Evolutionary conservation across 2,113 vertebrate genomes (phyloP).

Genomic region (Macrotis lagotis): DNA sequence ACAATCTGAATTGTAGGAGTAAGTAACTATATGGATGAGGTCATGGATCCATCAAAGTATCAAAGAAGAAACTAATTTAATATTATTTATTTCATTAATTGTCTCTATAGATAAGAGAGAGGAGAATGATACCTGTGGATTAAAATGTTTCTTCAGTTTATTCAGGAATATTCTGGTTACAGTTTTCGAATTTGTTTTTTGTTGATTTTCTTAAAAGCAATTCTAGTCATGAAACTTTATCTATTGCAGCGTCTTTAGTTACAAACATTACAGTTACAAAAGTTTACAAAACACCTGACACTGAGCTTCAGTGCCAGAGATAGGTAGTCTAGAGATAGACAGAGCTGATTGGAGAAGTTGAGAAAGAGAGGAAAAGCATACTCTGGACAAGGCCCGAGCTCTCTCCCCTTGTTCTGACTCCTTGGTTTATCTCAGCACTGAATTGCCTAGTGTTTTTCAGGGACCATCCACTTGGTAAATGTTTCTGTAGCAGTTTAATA

Average conservation of each 20-base stretch:
- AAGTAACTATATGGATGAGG: neutral
- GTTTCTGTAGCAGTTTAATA: slow-evolving; percentile 16
- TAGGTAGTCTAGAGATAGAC: neutral
- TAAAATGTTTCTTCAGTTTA: slow-evolving; percentile 12
- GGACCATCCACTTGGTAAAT: slow-evolving; percentile 44
- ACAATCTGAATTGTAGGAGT: neutral
- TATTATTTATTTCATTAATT: neutral
- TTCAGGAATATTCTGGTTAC: neutral
- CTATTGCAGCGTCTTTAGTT: slow-evolving; percentile 43
- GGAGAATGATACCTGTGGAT: neutral
- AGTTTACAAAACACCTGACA: neutral
- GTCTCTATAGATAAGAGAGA: neutral
- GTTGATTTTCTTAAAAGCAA: neutral
- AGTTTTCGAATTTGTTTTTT: neutral
- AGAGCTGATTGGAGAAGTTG: neutral
- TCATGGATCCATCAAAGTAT: neutral
- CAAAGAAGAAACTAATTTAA: neutral
- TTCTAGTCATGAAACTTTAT: slow-evolving; percentile 41
- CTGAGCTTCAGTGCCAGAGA: slow-evolving; percentile 30
- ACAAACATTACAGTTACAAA: slow-evolving; percentile 2
- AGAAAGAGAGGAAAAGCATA: slow-evolving; percentile 4
- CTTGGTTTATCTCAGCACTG: slow-evolving; percentile 9
- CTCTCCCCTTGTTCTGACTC: slow-evolving; percentile 21
- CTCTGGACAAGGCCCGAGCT: neutral
- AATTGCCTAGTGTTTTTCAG: slow-evolving; percentile 31